A percentile compares a stretch with the other conserved stretches of the same genome.
phyloP scores from a whole-genome alignment of 2,113 vertebrate genomes.

The Melanocharis versteri region DNA sequence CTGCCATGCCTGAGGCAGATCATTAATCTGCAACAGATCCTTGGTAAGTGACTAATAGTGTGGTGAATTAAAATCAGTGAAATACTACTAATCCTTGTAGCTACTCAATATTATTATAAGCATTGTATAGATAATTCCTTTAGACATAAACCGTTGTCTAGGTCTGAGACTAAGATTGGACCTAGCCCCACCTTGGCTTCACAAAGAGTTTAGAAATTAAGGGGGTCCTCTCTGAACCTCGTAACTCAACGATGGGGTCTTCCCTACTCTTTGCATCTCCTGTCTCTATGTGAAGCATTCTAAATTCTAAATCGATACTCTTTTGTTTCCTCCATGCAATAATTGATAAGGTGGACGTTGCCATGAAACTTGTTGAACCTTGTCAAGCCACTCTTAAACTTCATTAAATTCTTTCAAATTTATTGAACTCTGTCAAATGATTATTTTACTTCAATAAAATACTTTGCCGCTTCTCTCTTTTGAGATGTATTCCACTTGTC shows the following conservation, averaged over 20 bases:
- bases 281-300: neutral
- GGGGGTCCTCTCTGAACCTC: neutral
- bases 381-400: neutral
- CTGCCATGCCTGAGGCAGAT: neutral
- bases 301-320: neutral
- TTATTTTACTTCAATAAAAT: neutral
- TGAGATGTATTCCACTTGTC: neutral
- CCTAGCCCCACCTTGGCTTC: neutral
- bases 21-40: neutral
- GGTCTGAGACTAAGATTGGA: neutral
- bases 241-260: fast-evolving
- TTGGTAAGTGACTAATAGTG: neutral
- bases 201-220: neutral
- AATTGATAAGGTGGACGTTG: neutral
- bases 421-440: neutral
- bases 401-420: neutral
- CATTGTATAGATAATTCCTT: neutral
- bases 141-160: neutral
- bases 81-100: neutral
- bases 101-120: neutral
- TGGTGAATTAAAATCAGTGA: neutral
- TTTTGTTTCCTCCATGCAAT: neutral
- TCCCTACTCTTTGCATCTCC: neutral
- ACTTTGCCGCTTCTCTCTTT: neutral
- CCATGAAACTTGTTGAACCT: neutral